A percentile compares a stretch with the other conserved stretches of the same genome.
phyloP scores from a whole-genome alignment of 2,113 vertebrate species.

The Glareola pratincola region DNA sequence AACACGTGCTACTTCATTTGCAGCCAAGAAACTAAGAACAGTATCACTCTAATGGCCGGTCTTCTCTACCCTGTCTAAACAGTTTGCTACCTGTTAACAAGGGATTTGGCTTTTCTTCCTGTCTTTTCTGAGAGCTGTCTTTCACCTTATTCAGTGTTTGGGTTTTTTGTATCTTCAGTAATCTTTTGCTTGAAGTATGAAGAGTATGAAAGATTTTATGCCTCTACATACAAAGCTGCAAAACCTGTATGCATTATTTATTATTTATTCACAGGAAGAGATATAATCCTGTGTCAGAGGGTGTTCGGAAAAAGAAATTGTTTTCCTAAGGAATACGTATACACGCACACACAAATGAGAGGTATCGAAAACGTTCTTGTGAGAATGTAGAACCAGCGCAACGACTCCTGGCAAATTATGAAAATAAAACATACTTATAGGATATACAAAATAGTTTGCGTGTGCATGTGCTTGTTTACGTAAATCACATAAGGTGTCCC shows the following conservation, averaged over 20 bases:
- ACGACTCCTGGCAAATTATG: neutral
- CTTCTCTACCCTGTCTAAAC: neutral
- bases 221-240: neutral
- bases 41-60: neutral
- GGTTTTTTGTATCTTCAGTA: neutral
- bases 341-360: neutral
- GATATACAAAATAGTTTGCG: neutral
- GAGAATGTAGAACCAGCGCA: neutral
- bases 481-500: neutral
- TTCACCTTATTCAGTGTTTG: neutral
- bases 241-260: neutral
- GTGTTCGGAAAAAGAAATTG: conserved; percentile 18
- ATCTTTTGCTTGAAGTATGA: neutral
- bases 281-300: neutral
- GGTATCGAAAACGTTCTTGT: neutral
- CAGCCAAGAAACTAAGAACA: neutral
- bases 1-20: neutral
- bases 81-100: neutral
- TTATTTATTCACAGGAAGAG: conserved; percentile 3
- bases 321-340: neutral
- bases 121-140: neutral
- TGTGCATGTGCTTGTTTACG: neutral
- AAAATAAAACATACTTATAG: neutral
- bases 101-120: neutral
- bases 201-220: neutral